These are phyloP conservation scores for Oryzias celebensis DNA, from an alignment of 2,113 vertebrate species.

Conservation along the genomic window DNA sequence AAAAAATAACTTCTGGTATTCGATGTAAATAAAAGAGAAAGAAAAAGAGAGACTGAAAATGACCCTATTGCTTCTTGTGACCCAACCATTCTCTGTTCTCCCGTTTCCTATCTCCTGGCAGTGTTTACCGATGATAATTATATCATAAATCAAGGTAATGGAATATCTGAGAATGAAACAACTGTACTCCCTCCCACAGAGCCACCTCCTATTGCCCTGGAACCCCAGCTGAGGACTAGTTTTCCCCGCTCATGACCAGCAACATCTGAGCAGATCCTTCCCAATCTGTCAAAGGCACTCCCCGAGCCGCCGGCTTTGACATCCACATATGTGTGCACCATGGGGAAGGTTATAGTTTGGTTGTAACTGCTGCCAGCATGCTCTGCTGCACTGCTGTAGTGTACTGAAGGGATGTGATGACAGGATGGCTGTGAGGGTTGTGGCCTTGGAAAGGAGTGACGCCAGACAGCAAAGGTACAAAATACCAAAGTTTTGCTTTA, in stretches of 20 bases:
- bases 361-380: slow-evolving; percentile 29
- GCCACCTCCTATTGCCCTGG: slow-evolving; percentile 11
- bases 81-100: slow-evolving; percentile 9
- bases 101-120: slow-evolving; percentile 46
- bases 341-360: slow-evolving; percentile 23
- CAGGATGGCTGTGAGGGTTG: slow-evolving; percentile 13
- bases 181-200: slow-evolving; percentile 50
- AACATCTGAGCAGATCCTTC: slow-evolving; percentile 7
- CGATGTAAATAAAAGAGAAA: no score
- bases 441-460: not conserved
- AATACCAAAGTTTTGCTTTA: not conserved
- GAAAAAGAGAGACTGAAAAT: slow-evolving; percentile 16
- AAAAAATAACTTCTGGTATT: no score
- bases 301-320: slow-evolving; percentile 22
- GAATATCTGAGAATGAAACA: slow-evolving; percentile 53
- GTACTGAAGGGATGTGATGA: slow-evolving; percentile 9
- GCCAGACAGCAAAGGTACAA: slow-evolving; percentile 1
- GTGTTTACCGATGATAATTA: slow-evolving; percentile 70
- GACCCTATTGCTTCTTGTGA: slow-evolving; percentile 10
- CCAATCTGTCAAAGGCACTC: slow-evolving; percentile 44
- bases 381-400: slow-evolving; percentile 3
- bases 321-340: slow-evolving; percentile 36
- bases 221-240: slow-evolving; percentile 30
- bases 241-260: slow-evolving; percentile 31
- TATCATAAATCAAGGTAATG: slow-evolving; percentile 74